These are phyloP conservation scores for Xenopus tropicalis DNA, from an alignment of 2,113 vertebrate species.

Conservation along the genomic window UCB_Xtro_10.0 CM004445.2:132798501-132799000, in stretches of 20 bases:
- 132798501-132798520: neutral
- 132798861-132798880: slow-evolving; percentile 3
- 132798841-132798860: neutral
- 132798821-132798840: neutral
- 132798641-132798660: neutral
- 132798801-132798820: neutral
- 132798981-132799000: neutral
- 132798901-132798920: slow-evolving; percentile 20
- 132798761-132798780: slow-evolving; percentile 19
- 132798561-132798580: slow-evolving; percentile 4
- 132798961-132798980: neutral
- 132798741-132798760: slow-evolving; percentile 36
- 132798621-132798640: slow-evolving; percentile 14
- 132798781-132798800: neutral
- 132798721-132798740: slow-evolving; percentile 41
- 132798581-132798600: slow-evolving; percentile 4
- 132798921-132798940: slow-evolving; percentile 45
- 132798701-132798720: slow-evolving; percentile 24
- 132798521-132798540: slow-evolving; percentile 16
- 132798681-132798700: neutral
- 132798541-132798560: neutral
- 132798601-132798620: neutral
- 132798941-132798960: slow-evolving; percentile 20
- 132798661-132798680: slow-evolving; percentile 25
- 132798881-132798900: slow-evolving; percentile 33